Conservation (phyloP, 35 echinoderm and acorn worm genomes). For the Heliocidaris tuberculata region DNA sequence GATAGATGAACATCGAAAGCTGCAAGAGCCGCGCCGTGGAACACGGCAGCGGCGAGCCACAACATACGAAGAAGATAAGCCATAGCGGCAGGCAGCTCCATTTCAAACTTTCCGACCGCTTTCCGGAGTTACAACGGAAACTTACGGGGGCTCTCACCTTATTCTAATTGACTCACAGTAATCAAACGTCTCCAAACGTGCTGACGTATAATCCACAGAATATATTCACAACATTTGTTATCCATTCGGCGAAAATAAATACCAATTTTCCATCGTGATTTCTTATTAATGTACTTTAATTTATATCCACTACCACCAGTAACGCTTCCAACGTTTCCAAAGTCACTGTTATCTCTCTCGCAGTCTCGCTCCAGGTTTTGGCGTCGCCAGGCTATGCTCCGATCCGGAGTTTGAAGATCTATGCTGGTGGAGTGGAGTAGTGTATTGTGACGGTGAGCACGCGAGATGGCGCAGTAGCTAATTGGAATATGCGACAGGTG, state of each 20-base stretch:
- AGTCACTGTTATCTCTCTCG: too few relatives aligned
- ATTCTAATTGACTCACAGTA: not conserved
- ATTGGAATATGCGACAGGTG: constrained; percentile 1
- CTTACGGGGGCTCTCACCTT: not conserved
- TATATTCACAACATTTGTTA: not conserved
- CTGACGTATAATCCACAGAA: not conserved
- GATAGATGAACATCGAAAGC: constrained; percentile 59
- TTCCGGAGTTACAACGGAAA: not conserved
- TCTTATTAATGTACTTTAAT: not conserved
- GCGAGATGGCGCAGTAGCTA: not conserved
- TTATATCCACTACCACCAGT: too few relatives aligned
- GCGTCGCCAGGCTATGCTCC: too few relatives aligned
- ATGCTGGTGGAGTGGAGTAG: too few relatives aligned
- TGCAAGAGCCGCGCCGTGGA: constrained; percentile 36
- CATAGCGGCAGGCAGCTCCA: constrained; percentile 39
- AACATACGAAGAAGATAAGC: constrained; percentile 21
- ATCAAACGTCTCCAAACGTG: not conserved
- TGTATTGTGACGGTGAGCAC: not conserved
- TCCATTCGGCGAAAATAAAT: not conserved
- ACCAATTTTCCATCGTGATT: not conserved
- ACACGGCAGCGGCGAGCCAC: constrained; percentile 42
- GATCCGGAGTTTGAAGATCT: too few relatives aligned
- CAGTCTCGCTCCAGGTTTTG: too few relatives aligned
- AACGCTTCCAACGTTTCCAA: too few relatives aligned
- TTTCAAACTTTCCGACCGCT: constrained; percentile 24